Evolutionary conservation across 2,888 invertebrate genomes (phyloP).

Genomic region (Erpobdella octoculata): DNA sequence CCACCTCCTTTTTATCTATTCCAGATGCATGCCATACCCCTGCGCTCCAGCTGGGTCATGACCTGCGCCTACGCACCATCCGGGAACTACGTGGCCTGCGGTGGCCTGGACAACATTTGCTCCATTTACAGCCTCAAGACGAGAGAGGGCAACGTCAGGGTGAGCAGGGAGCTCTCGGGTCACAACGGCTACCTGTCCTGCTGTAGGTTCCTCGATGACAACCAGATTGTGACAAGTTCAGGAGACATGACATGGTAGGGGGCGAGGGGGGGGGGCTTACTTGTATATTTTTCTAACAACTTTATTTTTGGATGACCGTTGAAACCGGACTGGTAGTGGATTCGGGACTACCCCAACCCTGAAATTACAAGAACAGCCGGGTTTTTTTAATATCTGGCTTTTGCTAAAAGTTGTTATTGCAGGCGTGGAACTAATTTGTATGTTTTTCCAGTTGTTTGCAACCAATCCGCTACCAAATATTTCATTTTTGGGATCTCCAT

Average conservation of each 20-base stretch:
- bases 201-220: constrained; percentile 99
- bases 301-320: too few species aligned
- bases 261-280: neutral
- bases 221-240: constrained; percentile 97
- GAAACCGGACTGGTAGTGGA: neutral
- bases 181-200: constrained; percentile 98
- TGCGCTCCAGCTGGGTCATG: constrained; percentile 99
- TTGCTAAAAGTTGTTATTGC: too few species aligned
- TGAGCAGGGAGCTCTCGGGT: constrained; percentile 95
- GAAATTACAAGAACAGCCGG: neutral
- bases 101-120: constrained; percentile 99
- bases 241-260: constrained; percentile 96
- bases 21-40: constrained; percentile 85
- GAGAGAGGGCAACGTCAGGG: constrained; percentile 87
- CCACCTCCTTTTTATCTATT: too few species aligned
- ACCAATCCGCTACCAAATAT: too few species aligned
- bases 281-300: too few species aligned
- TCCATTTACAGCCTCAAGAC: constrained; percentile 66
- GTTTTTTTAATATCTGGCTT: neutral
- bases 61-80: constrained; percentile 99
- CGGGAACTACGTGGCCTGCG: constrained; percentile 97
- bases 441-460: too few species aligned
- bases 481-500: too few species aligned
- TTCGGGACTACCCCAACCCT: neutral
- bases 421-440: too few species aligned